phyloP scores from a whole-genome alignment of 2,888 invertebrate species.

The Dinocampus coccinellae region DNA sequence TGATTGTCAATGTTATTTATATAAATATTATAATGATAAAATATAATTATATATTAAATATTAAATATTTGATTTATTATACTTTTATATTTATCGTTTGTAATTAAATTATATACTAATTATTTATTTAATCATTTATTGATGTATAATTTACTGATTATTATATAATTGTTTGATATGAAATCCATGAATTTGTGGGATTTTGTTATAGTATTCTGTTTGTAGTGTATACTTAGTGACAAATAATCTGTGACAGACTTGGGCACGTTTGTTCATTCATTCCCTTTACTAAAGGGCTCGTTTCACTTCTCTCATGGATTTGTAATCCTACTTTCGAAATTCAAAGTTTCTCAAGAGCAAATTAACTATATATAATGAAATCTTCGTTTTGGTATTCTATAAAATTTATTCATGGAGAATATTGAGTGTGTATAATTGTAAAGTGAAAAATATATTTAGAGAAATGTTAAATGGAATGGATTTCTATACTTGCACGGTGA shows the following conservation, averaged over 20 bases:
- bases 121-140: no score
- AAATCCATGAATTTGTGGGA: background rate
- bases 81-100: no score
- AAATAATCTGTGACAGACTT: background rate
- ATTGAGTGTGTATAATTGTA: background rate
- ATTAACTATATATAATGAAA: background rate
- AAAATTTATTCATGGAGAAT: constrained; percentile 17
- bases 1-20: no score
- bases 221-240: background rate
- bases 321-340: constrained; percentile 18
- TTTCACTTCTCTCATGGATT: background rate
- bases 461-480: background rate
- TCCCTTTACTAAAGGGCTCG: background rate
- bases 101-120: no score
- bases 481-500: constrained; percentile 14
- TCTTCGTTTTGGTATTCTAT: constrained; percentile 19
- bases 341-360: constrained; percentile 24
- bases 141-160: background rate
- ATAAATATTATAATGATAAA: no score
- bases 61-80: background rate
- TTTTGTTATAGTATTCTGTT: background rate
- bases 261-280: background rate
- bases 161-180: background rate
- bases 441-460: background rate
- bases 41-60: background rate